phyloP scores from a whole-genome alignment of 1,140 invertebrate species.

The Plectus sambesii region DNA sequence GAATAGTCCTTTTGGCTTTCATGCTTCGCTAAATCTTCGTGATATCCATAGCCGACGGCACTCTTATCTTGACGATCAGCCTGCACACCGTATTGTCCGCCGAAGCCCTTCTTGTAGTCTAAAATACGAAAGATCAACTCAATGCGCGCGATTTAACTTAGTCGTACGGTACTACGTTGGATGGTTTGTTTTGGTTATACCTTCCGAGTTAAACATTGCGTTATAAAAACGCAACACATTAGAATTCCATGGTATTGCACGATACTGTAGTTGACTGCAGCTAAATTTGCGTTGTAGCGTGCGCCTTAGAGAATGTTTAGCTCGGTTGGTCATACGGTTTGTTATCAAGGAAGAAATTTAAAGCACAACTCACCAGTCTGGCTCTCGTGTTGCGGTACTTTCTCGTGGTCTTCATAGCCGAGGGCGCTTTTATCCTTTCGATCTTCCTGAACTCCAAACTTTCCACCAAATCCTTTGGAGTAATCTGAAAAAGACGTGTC shows the following conservation, averaged over 20 bases:
- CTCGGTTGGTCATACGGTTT: too few relatives aligned
- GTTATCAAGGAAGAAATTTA: neutral
- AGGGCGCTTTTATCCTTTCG: constrained; percentile 63
- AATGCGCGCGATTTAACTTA: too few relatives aligned
- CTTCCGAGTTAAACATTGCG: too few relatives aligned
- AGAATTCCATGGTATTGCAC: too few relatives aligned
- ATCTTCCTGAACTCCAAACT: constrained; percentile 68
- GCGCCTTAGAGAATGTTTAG: too few relatives aligned
- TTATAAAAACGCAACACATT: too few relatives aligned
- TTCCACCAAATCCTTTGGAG: constrained; percentile 66
- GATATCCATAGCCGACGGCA: constrained; percentile 23
- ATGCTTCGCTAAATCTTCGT: constrained; percentile 15
- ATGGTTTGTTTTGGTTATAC: too few relatives aligned
- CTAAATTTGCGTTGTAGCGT: too few relatives aligned
- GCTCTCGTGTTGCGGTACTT: constrained; percentile 39
- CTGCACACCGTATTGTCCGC: constrained; percentile 33
- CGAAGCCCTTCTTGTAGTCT: constrained; percentile 44
- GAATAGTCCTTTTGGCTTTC: constrained; percentile 29
- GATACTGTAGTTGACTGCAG: too few relatives aligned
- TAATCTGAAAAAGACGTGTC: constrained; percentile 56
- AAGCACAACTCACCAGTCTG: constrained; percentile 35
- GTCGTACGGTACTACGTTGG: too few relatives aligned
- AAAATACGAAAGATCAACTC: constrained; percentile 24
- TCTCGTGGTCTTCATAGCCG: constrained; percentile 60
- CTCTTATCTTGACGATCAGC: constrained; percentile 24